Percentiles rank a stretch among this genome's conserved stretches.
phyloP scores from a whole-genome alignment of 2,113 vertebrate species.

The Ploceus nigricollis region DNA sequence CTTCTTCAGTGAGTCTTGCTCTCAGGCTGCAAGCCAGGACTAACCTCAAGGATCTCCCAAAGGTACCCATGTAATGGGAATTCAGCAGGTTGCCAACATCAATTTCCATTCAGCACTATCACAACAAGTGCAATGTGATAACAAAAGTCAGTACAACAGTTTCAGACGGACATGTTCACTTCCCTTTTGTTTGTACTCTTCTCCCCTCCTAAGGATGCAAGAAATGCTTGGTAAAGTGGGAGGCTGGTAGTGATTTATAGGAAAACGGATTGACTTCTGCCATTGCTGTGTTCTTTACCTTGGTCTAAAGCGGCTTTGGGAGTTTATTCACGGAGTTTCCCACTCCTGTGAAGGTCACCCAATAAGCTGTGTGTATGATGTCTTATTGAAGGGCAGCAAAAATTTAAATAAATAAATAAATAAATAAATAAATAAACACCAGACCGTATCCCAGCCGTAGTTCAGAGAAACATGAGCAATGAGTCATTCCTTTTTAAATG shows the following conservation, averaged over 20 bases:
- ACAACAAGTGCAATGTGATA: neutral
- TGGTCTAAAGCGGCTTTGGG: neutral
- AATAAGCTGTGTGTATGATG: neutral
- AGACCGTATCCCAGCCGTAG: neutral
- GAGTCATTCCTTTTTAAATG: neutral
- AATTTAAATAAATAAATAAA: neutral
- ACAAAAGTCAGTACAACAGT: neutral
- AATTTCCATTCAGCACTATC: neutral
- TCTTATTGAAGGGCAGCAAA: neutral
- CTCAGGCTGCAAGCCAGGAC: neutral
- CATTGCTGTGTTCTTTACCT: neutral
- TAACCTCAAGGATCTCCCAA: neutral
- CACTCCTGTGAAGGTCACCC: neutral
- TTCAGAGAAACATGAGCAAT: neutral
- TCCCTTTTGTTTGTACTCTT: neutral
- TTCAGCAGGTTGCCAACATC: neutral
- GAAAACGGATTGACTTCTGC: neutral
- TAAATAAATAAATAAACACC: neutral
- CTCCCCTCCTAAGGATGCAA: neutral
- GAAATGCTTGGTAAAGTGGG: neutral
- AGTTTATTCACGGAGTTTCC: neutral
- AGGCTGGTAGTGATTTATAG: neutral
- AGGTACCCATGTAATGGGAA: neutral
- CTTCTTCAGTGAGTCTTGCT: neutral
- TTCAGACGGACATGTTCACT: neutral